Conservation (phyloP, 2,888 invertebrate genomes). For the Hybos culiciformis region DNA sequence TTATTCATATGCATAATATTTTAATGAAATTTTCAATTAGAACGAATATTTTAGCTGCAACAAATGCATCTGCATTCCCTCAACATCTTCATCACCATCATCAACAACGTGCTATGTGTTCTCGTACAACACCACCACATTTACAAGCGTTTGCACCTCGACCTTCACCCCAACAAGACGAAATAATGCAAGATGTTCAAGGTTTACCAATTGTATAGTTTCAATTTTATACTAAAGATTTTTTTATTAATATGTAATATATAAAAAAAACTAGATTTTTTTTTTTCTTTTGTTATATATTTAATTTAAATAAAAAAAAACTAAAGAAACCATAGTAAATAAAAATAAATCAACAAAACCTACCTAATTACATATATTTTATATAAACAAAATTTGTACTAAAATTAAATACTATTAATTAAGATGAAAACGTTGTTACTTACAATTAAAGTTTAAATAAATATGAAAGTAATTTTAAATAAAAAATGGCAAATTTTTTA, state of each 20-base stretch:
- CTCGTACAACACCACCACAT: constrained; percentile 32
- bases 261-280: neutral
- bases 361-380: no score
- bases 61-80: no score
- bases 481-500: no score
- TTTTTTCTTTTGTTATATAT: neutral
- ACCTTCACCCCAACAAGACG: constrained; percentile 42
- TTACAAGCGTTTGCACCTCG: constrained; percentile 34
- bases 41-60: constrained; percentile 15
- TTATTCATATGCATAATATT: no score
- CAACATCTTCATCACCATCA: constrained; percentile 2
- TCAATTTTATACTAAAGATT: no score
- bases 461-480: no score
- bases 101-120: constrained; percentile 20
- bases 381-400: no score
- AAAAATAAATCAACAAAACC: no score
- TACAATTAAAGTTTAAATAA: no score
- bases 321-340: neutral
- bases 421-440: no score
- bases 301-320: neutral
- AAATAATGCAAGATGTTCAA: constrained; percentile 56
- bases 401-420: no score
- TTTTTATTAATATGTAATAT: neutral
- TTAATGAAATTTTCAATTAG: no score
- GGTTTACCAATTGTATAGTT: constrained; percentile 43